A percentile compares a stretch with the other conserved stretches of the same genome.
phyloP scores from a whole-genome alignment of 2,113 vertebrate genomes.

The Peucedramus taeniatus region DNA sequence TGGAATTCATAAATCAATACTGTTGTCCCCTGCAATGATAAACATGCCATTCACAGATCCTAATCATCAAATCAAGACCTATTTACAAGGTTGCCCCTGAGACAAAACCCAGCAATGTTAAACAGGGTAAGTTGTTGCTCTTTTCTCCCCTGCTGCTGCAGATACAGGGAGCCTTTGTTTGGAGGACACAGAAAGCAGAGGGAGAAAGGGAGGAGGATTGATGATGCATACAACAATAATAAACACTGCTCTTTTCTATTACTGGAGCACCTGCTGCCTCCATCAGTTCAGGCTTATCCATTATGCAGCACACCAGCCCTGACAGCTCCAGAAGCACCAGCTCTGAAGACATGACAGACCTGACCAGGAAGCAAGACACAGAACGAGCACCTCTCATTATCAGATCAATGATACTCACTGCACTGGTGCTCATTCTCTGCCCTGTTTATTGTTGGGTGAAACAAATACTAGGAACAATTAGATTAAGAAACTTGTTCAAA shows the following conservation, averaged over 20 bases:
- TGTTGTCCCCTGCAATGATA: not conserved
- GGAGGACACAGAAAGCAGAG: not conserved
- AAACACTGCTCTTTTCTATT: slow-evolving; percentile 48
- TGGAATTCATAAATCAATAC: not conserved
- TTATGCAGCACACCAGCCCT: slow-evolving; percentile 27
- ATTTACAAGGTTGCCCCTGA: not conserved
- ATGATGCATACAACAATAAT: slow-evolving; percentile 42
- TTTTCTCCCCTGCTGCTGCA: not conserved
- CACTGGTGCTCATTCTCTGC: not conserved
- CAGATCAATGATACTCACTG: not conserved
- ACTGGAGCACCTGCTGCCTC: slow-evolving; percentile 68
- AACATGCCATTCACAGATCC: not conserved
- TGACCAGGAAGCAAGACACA: not conserved
- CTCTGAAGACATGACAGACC: not conserved
- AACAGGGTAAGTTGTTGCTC: not conserved
- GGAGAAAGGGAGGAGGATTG: not conserved
- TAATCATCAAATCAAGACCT: not conserved
- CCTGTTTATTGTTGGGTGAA: not conserved
- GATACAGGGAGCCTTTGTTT: slow-evolving; percentile 50
- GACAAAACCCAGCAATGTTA: not conserved
- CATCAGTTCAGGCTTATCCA: slow-evolving; percentile 46
- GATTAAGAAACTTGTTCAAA: not conserved
- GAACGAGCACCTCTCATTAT: not conserved
- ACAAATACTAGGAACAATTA: not conserved
- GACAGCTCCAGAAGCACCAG: not conserved